Evolutionary conservation across 2,888 invertebrate species (phyloP).

Genomic region (Unio pictorum): DNA sequence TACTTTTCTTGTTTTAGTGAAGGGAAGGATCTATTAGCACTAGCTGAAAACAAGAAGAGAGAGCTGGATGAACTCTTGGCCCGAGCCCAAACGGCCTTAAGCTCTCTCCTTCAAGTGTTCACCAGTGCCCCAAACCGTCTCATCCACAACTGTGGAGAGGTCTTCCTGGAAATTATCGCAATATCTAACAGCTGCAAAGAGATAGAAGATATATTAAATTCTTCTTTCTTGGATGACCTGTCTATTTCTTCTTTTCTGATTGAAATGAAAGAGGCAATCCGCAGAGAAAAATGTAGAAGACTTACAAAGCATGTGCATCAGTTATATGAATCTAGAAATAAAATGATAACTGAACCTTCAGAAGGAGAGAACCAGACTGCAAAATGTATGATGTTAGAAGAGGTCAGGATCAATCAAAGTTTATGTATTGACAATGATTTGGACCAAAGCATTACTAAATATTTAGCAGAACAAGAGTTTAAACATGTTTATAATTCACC

Average conservation of each 20-base stretch:
- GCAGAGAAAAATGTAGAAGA: conserved; percentile 53
- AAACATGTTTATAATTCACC: no score
- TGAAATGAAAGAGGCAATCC: conserved; percentile 47
- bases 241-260: conserved; percentile 53
- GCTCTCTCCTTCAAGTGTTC: conserved; percentile 51
- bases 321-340: conserved; percentile 25
- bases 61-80: conserved; percentile 53
- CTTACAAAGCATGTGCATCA: conserved; percentile 43
- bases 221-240: conserved; percentile 56
- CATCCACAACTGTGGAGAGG: conserved; percentile 35
- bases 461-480: no score
- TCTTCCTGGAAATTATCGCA: conserved; percentile 54
- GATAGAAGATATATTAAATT: conserved; percentile 60
- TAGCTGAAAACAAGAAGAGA: conserved; percentile 45
- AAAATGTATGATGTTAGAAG: not conserved
- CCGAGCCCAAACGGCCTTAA: conserved; percentile 47
- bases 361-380: not conserved
- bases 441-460: not conserved
- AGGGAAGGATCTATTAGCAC: conserved; percentile 9
- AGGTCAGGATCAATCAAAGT: not conserved
- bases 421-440: not conserved
- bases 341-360: not conserved
- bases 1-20: conserved; percentile 3
- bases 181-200: conserved; percentile 62
- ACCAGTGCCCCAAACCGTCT: conserved; percentile 24